phyloP scores from a whole-genome alignment of 2,888 invertebrate species.

The Muschampia plurimacula region DNA sequence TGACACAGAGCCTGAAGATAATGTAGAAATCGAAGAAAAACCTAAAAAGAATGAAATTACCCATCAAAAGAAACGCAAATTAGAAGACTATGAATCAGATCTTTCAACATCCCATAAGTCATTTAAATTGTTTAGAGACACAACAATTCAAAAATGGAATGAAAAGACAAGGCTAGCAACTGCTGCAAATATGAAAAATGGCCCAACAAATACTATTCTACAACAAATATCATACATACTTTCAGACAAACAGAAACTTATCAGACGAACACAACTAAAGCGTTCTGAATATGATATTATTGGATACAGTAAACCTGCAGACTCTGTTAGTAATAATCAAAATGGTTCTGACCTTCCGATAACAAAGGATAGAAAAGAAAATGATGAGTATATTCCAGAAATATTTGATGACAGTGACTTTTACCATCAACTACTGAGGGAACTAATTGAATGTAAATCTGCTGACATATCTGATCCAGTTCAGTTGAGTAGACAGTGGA shows the following conservation, averaged over 20 bases:
- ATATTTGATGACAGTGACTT: conserved; percentile 99
- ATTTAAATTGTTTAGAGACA: conserved; percentile 90
- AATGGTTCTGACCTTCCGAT: conserved; percentile 52
- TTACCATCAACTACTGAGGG: conserved; percentile 96
- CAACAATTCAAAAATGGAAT: conserved; percentile 97
- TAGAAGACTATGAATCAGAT: conserved; percentile 85
- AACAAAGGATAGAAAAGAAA: conserved; percentile 65
- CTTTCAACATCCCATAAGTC: conserved; percentile 85
- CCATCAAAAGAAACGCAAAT: conserved; percentile 78
- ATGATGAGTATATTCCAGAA: conserved; percentile 89
- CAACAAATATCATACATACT: conserved; percentile 95
- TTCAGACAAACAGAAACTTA: conserved; percentile 90
- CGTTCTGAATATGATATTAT: conserved; percentile 90
- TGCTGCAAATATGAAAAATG: conserved; percentile 87
- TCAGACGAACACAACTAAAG: conserved; percentile 92
- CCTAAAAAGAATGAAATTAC: conserved; percentile 35
- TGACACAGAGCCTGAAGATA: conserved; percentile 82
- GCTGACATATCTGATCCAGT: conserved; percentile 93
- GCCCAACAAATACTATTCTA: conserved; percentile 87
- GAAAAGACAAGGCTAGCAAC: conserved; percentile 93
- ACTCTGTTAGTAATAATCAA: conserved; percentile 50
- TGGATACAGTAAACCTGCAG: conserved; percentile 75
- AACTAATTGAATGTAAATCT: conserved; percentile 96
- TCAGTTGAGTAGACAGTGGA: conserved; percentile 95
- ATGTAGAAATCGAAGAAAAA: conserved; percentile 49